Evolutionary conservation across 2,888 invertebrate species (phyloP).

Genomic region (Priocnemis perturbator): DNA sequence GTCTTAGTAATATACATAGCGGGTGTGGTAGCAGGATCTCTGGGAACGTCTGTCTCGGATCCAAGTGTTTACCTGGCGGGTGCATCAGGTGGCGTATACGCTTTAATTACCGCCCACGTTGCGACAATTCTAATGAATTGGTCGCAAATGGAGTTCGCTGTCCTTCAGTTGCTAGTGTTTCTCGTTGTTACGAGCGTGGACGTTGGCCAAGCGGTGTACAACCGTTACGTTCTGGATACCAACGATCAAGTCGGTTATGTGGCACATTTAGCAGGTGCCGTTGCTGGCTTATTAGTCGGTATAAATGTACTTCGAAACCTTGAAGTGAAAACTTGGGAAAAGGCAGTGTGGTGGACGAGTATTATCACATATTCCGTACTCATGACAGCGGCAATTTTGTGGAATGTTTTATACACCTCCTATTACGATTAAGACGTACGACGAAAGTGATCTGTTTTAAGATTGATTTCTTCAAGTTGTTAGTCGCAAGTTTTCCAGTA

Average conservation of each 20-base stretch:
- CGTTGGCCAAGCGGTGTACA: slow-evolving; percentile 93
- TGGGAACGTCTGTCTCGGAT: slow-evolving; percentile 88
- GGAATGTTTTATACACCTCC: slow-evolving; percentile 82
- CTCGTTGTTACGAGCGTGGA: slow-evolving; percentile 88
- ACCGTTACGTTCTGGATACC: slow-evolving; percentile 84
- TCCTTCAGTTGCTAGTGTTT: slow-evolving; percentile 89
- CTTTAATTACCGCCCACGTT: slow-evolving; percentile 93
- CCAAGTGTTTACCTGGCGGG: slow-evolving; percentile 90
- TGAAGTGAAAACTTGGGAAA: slow-evolving; percentile 88
- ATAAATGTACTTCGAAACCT: slow-evolving; percentile 90
- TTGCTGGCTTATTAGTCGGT: slow-evolving; percentile 90
- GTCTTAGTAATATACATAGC: slow-evolving; percentile 89
- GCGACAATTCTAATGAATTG: slow-evolving; percentile 97
- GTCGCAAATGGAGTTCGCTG: slow-evolving; percentile 96
- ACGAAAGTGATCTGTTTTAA: neutral
- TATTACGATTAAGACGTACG: slow-evolving; percentile 71
- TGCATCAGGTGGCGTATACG: slow-evolving; percentile 97
- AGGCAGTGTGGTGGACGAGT: slow-evolving; percentile 87
- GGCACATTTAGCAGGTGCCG: slow-evolving; percentile 94
- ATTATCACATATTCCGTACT: slow-evolving; percentile 83
- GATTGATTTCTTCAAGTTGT: slow-evolving; percentile 20
- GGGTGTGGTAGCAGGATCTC: slow-evolving; percentile 90
- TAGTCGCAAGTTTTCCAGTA: neutral
- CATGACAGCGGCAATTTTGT: slow-evolving; percentile 84
- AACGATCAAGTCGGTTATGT: slow-evolving; percentile 92